phyloP scores from a whole-genome alignment of 2,797 vertebrate species.

The Selene dorsalis region DNA sequence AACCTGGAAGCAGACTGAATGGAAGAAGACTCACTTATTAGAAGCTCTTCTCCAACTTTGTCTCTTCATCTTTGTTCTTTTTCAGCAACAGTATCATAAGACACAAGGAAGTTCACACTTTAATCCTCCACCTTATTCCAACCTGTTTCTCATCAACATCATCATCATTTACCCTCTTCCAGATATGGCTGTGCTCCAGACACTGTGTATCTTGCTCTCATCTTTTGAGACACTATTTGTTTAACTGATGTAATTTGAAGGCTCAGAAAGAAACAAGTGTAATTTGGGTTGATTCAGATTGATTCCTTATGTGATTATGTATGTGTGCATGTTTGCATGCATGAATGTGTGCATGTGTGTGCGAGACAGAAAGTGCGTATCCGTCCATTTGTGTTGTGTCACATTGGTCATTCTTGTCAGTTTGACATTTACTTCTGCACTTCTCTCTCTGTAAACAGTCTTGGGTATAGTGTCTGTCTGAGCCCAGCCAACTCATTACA shows the following conservation, averaged over 20 bases:
- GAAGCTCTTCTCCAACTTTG: slow-evolving; percentile 32
- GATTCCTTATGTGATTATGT: slow-evolving; percentile 50
- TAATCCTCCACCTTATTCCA: slow-evolving; percentile 38
- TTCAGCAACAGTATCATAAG: slow-evolving; percentile 62
- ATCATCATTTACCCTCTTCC: slow-evolving; percentile 53
- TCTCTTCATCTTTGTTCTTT: slow-evolving; percentile 54
- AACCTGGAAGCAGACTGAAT: slow-evolving; percentile 34
- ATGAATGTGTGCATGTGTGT: slow-evolving; percentile 13
- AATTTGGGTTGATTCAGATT: slow-evolving; percentile 41
- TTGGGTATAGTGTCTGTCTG: slow-evolving; percentile 63
- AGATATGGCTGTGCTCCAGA: slow-evolving; percentile 45
- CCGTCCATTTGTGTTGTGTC: slow-evolving; percentile 63
- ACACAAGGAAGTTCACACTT: slow-evolving; percentile 49
- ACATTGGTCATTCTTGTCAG: slow-evolving; percentile 60
- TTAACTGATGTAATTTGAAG: slow-evolving; percentile 56
- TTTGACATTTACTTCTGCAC: slow-evolving; percentile 66
- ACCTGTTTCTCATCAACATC: slow-evolving; percentile 51
- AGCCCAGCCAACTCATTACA: slow-evolving; percentile 74
- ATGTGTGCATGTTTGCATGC: slow-evolving; percentile 12
- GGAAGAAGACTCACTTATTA: slow-evolving; percentile 38
- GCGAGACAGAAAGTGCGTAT: slow-evolving; percentile 33
- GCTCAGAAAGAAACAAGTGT: slow-evolving; percentile 34
- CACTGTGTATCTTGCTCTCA: slow-evolving; percentile 46
- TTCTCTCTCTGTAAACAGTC: slow-evolving; percentile 71
- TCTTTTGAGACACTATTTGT: slow-evolving; percentile 47